Evolutionary conservation across 2,888 invertebrate species (phyloP).

Genomic region (Dorcus hopei): DNA sequence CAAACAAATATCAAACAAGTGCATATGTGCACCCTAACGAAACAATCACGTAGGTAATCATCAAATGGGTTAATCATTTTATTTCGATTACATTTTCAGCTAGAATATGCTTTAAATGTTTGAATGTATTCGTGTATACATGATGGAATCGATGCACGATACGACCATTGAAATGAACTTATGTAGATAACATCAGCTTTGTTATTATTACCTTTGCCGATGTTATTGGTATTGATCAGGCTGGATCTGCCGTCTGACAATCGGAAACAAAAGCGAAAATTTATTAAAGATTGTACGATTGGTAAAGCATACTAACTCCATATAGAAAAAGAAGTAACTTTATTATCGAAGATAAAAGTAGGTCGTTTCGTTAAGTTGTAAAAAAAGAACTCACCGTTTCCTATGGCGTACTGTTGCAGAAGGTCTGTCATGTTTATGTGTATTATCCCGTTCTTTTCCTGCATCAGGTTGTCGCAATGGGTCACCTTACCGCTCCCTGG

Average conservation of each 20-base stretch:
- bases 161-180: too few species aligned
- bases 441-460: conserved; percentile 78
- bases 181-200: too few species aligned
- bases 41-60: too few species aligned
- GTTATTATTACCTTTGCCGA: conserved; percentile 34
- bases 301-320: background rate
- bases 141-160: too few species aligned
- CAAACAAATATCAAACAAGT: too few species aligned
- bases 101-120: too few species aligned
- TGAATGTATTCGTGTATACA: too few species aligned
- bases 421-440: conserved; percentile 92
- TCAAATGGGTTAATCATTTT: too few species aligned
- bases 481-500: conserved; percentile 98
- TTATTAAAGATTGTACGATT: conserved; percentile 8
- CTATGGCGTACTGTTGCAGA: conserved; percentile 83
- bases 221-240: conserved; percentile 40
- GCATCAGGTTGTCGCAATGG: conserved; percentile 89
- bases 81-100: too few species aligned
- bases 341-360: too few species aligned
- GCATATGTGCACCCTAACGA: too few species aligned
- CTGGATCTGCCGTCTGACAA: conserved; percentile 40
- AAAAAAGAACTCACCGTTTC: conserved; percentile 64
- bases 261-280: conserved; percentile 11
- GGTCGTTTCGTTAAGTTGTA: background rate
- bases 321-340: too few species aligned